Evolutionary conservation across 2,888 invertebrate genomes (phyloP).

Genomic region (Dendrolimus pini): DNA sequence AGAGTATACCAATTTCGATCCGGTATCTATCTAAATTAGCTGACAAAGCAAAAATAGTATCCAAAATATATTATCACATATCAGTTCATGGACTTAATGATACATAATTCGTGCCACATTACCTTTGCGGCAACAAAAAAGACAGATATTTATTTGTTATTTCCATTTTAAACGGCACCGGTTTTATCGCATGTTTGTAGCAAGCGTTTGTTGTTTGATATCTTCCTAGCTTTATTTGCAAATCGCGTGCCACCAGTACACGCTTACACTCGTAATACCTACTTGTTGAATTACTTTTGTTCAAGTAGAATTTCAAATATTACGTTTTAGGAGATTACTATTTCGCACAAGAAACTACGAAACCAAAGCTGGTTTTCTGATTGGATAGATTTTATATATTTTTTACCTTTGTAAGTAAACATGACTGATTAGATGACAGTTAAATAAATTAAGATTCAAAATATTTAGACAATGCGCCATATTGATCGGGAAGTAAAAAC

Average conservation of each 20-base stretch:
- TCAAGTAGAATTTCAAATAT: constrained; percentile 29
- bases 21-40: too few species aligned
- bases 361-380: too few species aligned
- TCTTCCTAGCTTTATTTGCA: constrained; percentile 69
- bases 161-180: constrained; percentile 49
- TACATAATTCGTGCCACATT: constrained; percentile 31
- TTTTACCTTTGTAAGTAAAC: too few species aligned
- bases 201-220: constrained; percentile 56
- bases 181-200: constrained; percentile 59
- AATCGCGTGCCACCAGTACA: constrained; percentile 59
- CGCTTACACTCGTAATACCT: constrained; percentile 43
- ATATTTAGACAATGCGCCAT: too few species aligned
- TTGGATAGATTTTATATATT: too few species aligned
- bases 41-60: too few species aligned
- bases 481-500: too few species aligned
- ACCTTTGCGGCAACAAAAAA: constrained; percentile 29
- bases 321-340: neutral
- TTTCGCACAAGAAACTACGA: too few species aligned
- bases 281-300: constrained; percentile 61
- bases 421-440: too few species aligned
- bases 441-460: too few species aligned
- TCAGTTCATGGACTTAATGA: constrained; percentile 10
- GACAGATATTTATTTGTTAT: constrained; percentile 51
- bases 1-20: too few species aligned
- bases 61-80: too few species aligned